Evolutionary conservation across 2,888 invertebrate genomes (phyloP).

Genomic region (Drosophila parthenogenetica): DNA sequence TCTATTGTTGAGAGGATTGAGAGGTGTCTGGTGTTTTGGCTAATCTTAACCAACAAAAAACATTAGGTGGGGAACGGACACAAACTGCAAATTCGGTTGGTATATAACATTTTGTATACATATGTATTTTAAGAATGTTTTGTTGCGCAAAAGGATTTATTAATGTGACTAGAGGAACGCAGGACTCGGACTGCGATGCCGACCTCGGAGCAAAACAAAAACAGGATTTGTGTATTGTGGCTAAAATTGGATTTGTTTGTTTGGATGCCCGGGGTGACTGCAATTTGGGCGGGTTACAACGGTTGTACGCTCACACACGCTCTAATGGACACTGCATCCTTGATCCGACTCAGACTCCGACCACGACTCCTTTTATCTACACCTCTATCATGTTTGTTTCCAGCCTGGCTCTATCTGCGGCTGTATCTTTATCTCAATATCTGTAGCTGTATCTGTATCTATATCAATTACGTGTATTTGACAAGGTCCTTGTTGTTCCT

Average conservation of each 20-base stretch:
- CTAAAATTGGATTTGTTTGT: constrained; percentile 78
- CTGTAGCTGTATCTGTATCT: constrained; percentile 30
- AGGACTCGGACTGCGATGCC: constrained; percentile 11
- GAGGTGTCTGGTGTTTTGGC: constrained; percentile 64
- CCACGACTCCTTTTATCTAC: constrained; percentile 13
- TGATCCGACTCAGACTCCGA: constrained; percentile 29
- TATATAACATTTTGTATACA: constrained; percentile 30
- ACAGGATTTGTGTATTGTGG: constrained; percentile 75
- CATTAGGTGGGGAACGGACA: constrained; percentile 43
- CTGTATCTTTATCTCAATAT: constrained; percentile 55
- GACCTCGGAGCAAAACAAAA: constrained; percentile 61
- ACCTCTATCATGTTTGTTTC: constrained; percentile 40
- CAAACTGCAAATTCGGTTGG: constrained; percentile 21
- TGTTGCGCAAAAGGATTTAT: constrained; percentile 57
- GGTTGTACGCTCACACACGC: constrained; percentile 51
- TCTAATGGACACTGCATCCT: constrained; percentile 63
- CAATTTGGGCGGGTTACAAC: constrained; percentile 54
- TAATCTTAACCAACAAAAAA: constrained; percentile 68
- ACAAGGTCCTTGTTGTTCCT: constrained; percentile 67
- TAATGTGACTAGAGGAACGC: constrained; percentile 43
- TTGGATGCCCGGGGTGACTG: constrained; percentile 57
- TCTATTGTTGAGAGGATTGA: constrained; percentile 25
- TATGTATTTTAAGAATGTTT: constrained; percentile 43
- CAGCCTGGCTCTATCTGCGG: constrained; percentile 57
- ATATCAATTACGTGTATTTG: constrained; percentile 75